A percentile compares a stretch with the other conserved stretches of the same genome.
These are phyloP conservation scores for Eudasyphora cyanicolor DNA, from an alignment of 2,888 invertebrate genomes.

Conservation along the genomic window DNA sequence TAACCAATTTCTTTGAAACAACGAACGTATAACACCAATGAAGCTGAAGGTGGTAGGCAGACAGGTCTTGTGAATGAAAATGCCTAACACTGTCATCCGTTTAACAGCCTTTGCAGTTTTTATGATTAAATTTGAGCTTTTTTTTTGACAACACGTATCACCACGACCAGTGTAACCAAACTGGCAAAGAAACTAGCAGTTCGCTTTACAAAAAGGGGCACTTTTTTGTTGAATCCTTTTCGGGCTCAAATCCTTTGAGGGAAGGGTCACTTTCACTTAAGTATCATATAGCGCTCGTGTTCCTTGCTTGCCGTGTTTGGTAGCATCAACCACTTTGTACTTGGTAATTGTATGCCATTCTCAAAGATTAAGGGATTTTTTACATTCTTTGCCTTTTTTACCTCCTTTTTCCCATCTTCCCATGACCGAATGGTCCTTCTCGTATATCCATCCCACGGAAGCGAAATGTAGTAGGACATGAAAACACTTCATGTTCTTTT, in stretches of 20 bases:
- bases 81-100: constrained; percentile 8
- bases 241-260: constrained; percentile 60
- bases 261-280: constrained; percentile 75
- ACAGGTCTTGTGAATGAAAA: neutral
- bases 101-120: constrained; percentile 22
- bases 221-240: constrained; percentile 21
- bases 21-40: constrained; percentile 19
- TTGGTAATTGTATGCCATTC: constrained; percentile 78
- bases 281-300: constrained; percentile 57
- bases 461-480: constrained; percentile 56
- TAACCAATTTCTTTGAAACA: constrained; percentile 67
- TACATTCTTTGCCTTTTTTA: constrained; percentile 59
- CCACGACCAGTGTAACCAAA: neutral
- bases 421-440: neutral
- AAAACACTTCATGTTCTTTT: constrained; percentile 37
- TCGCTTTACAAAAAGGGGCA: neutral
- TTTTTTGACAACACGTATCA: constrained; percentile 36
- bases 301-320: constrained; percentile 22
- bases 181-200: constrained; percentile 14
- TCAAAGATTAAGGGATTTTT: constrained; percentile 78
- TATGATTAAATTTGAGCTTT: constrained; percentile 37
- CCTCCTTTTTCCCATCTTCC: constrained; percentile 18
- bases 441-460: constrained; percentile 16
- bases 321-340: constrained; percentile 54
- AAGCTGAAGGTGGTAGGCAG: constrained; percentile 10